These are phyloP conservation scores for Pangasius sanitwongsei DNA, from an alignment of 2,797 vertebrate genomes.

Conservation along the genomic window DNA sequence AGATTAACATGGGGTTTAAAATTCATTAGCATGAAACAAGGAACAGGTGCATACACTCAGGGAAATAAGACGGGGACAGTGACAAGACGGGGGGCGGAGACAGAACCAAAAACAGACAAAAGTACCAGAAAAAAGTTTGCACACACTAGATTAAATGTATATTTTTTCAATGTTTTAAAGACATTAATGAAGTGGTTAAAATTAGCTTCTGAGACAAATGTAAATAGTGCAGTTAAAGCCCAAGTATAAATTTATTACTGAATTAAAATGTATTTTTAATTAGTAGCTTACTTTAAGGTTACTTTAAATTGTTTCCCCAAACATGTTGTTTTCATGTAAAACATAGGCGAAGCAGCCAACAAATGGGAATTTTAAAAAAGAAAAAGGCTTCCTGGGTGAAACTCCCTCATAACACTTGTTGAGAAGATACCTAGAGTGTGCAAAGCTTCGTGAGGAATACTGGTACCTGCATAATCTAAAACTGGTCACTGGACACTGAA, in stretches of 20 bases:
- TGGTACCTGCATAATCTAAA: not conserved
- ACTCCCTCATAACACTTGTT: not conserved
- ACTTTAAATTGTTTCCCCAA: not conserved
- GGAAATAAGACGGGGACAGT: not conserved
- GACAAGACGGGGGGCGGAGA: not conserved
- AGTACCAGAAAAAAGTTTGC: too few species aligned
- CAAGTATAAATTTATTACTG: not conserved
- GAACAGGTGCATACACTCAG: not conserved
- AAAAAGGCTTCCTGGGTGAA: not conserved
- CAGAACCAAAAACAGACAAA: not conserved
- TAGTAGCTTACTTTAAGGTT: not conserved
- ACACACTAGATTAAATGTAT: too few species aligned
- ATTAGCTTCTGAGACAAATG: not conserved
- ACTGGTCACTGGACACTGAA: too few species aligned
- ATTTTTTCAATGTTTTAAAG: not conserved
- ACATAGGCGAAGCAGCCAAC: too few species aligned
- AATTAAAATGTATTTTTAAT: too few species aligned
- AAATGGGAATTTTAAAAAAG: not conserved
- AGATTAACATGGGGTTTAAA: not conserved
- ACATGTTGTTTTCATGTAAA: not conserved
- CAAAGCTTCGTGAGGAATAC: not conserved
- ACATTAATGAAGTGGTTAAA: not conserved
- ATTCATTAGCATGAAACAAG: not conserved
- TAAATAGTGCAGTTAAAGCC: not conserved
- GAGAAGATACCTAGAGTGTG: not conserved